These are phyloP conservation scores for Sakesphorus luctuosus DNA, from an alignment of 2,113 vertebrate genomes.

Conservation along the genomic window DNA sequence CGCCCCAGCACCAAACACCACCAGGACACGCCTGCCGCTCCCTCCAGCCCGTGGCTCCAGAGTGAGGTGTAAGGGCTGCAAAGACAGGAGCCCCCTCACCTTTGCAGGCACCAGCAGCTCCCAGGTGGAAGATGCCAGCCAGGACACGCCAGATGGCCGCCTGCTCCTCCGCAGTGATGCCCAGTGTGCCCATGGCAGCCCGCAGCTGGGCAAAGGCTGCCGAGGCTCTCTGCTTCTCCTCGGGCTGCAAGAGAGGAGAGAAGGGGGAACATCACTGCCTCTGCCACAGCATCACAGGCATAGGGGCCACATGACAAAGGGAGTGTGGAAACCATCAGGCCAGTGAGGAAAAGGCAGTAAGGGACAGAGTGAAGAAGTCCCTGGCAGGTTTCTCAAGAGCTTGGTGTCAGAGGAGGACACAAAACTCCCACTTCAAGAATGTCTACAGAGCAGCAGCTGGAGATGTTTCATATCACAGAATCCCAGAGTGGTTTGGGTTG, in stretches of 20 bases:
- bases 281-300: background rate
- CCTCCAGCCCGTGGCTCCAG: fast-evolving
- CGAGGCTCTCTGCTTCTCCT: conserved; percentile 89
- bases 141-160: conserved; percentile 87
- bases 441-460: background rate
- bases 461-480: fast-evolving
- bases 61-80: fast-evolving
- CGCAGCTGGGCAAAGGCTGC: conserved; percentile 83
- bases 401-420: fast-evolving
- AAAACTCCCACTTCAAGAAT: background rate
- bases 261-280: background rate
- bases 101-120: conserved; percentile 89
- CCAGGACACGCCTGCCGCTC: fast-evolving
- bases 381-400: fast-evolving
- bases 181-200: conserved; percentile 86
- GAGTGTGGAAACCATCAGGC: fast-evolving
- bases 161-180: conserved; percentile 82
- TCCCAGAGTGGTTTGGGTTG: background rate
- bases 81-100: conserved; percentile 52
- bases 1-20: fast-evolving
- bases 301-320: fast-evolving
- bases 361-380: fast-evolving
- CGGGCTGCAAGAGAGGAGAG: conserved; percentile 74
- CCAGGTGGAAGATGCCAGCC: conserved; percentile 92
- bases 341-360: background rate